Percentiles rank a stretch among this genome's conserved stretches.
phyloP scores from a whole-genome alignment of 2,113 vertebrate genomes.

The Lepus europaeus region DNA sequence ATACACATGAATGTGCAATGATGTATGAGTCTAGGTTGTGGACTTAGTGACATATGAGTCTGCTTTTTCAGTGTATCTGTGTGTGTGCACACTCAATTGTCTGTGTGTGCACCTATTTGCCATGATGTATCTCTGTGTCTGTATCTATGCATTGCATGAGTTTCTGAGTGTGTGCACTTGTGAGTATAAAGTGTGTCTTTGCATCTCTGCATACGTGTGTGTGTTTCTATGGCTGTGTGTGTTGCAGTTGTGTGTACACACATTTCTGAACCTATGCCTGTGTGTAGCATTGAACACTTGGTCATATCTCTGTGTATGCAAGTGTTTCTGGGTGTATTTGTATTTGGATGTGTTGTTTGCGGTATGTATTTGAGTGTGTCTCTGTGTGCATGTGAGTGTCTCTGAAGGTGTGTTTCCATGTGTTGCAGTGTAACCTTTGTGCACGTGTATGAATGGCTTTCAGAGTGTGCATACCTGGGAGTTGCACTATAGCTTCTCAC shows the following conservation, averaged over 20 bases:
- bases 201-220: rapidly evolving
- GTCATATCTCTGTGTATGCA: background rate
- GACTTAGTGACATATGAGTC: rapidly evolving
- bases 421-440: background rate
- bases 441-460: rapidly evolving
- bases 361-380: background rate
- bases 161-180: background rate
- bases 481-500: background rate
- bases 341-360: background rate
- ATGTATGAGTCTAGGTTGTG: background rate
- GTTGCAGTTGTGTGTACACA: background rate
- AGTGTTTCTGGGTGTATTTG: background rate
- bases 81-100: too few species aligned
- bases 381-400: background rate
- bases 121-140: background rate
- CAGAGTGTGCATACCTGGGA: background rate
- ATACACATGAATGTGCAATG: rapidly evolving
- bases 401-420: background rate
- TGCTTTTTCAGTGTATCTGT: background rate
- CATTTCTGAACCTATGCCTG: background rate
- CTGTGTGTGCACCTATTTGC: background rate
- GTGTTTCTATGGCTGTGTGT: background rate
- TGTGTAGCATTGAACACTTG: background rate
- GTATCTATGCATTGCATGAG: background rate
- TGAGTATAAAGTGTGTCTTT: background rate